These are phyloP conservation scores for Puntigrus tetrazona DNA, from an alignment of 2,113 vertebrate genomes.

Conservation along the genomic window DNA sequence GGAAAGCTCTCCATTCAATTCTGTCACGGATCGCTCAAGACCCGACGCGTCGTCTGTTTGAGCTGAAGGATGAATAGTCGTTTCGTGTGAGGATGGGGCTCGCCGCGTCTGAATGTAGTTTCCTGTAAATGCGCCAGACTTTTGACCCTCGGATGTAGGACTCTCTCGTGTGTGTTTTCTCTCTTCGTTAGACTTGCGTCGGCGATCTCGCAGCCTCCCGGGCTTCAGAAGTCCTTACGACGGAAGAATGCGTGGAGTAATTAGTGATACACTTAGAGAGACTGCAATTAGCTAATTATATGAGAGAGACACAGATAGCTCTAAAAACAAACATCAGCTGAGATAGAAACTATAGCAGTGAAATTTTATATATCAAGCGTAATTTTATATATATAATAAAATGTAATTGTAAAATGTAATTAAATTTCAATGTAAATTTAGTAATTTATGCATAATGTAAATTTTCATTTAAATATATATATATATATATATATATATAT, in stretches of 20 bases:
- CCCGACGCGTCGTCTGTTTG: constrained; percentile 37
- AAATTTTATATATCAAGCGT: no score
- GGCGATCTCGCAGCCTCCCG: background rate
- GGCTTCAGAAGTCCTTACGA: constrained; percentile 48
- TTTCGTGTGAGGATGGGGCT: background rate
- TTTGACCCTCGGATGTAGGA: background rate
- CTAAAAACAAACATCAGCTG: constrained; percentile 58
- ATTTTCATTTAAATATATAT: no score
- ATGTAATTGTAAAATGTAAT: no score
- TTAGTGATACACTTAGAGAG: constrained; percentile 64
- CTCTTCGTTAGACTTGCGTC: background rate
- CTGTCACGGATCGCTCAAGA: constrained; percentile 48
- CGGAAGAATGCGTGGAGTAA: constrained; percentile 55
- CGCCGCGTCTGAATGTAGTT: background rate
- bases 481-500: no score
- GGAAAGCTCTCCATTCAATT: constrained; percentile 36
- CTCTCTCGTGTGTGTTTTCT: background rate
- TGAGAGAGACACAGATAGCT: constrained; percentile 68
- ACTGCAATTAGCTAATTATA: constrained; percentile 72
- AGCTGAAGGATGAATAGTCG: constrained; percentile 28
- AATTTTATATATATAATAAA: no score
- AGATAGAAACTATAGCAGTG: no score
- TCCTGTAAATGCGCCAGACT: background rate
- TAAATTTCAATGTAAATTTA: no score
- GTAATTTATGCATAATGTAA: no score